Evolutionary conservation across 2,113 vertebrate species (phyloP), one percentile per base, ranked within the genome.

Genomic region (Urocynchramus pylzowi): DNA sequence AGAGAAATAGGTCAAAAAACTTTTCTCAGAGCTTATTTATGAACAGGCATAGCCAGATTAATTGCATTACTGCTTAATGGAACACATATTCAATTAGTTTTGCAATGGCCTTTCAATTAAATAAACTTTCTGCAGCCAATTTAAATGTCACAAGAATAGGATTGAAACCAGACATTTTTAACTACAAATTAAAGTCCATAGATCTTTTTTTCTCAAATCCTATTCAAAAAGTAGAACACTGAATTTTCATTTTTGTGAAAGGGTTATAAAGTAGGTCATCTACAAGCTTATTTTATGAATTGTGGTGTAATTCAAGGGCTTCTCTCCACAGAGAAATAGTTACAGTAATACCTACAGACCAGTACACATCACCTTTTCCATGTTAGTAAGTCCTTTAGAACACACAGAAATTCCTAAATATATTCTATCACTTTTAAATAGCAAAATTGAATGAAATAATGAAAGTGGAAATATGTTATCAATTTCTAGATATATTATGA

Each of bases 71-170:
- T 69, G 26, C 56, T 78, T 94, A 91, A 95, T 63, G 44, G 39
- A 86, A 84, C 91, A 90, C 54, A 89, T 94, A 90, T 84, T 92
- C 24, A 87, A 91, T 90, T 91, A 84, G 13, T 89, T 95, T 79
- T 89, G 13, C 39, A 81, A 68, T 64, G 20, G 21, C 5, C 41
- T 84, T 94, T 93, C 74, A 91, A 64, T 93, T 87, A 70, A 89
- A 24, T 63, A 89, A 90, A 92, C 39, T 73, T 42, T 90, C 33
- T 16, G 42, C 27, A 54, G n/a, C 11, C 47, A 67, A 83, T 87
- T 89, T 75, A 77, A 83, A 39, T 82, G 35, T 63, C 76, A 64
- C 84, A 88, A 87, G 52, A 90, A 78, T 60, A 17, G 33, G 35
- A 61, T 24, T 88, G 82, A 92, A 94, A 83, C 18, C 10, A 88